A percentile compares a stretch with the other conserved stretches of the same genome.
Evolutionary conservation across 2,113 vertebrate species (phyloP).

Genomic region (Manacus vitellinus): DNA sequence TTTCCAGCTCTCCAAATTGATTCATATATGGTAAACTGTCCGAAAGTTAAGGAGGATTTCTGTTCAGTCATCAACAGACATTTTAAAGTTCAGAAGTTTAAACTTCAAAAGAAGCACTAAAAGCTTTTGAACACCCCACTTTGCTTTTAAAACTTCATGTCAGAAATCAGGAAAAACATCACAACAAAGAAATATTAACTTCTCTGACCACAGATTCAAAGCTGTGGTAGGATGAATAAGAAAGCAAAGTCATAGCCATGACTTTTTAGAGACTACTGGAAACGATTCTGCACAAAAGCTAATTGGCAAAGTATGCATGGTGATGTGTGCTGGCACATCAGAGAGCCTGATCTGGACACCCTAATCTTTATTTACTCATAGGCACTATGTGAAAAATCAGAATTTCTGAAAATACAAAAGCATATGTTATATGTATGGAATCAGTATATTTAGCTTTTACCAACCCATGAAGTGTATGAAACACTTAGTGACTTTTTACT

Average conservation of each 20-base stretch:
- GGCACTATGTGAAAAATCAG: not conserved
- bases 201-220: not conserved
- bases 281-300: not conserved
- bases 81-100: not conserved
- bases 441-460: not conserved
- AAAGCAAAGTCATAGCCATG: not conserved
- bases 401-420: not conserved
- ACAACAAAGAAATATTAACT: not conserved
- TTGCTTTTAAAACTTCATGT: not conserved
- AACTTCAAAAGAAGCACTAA: not conserved
- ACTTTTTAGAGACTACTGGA: not conserved
- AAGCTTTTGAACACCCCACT: not conserved
- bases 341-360: not conserved
- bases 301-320: not conserved
- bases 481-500: not conserved
- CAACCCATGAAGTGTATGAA: not conserved
- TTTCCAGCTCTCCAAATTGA: not conserved
- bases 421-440: not conserved
- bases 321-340: not conserved
- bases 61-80: not conserved
- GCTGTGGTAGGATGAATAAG: not conserved
- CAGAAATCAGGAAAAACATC: not conserved
- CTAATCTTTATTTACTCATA: not conserved
- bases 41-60: not conserved
- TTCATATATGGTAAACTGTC: not conserved